Conservation (phyloP, 2,888 invertebrate genomes). For the Idaea dimidiata region DNA sequence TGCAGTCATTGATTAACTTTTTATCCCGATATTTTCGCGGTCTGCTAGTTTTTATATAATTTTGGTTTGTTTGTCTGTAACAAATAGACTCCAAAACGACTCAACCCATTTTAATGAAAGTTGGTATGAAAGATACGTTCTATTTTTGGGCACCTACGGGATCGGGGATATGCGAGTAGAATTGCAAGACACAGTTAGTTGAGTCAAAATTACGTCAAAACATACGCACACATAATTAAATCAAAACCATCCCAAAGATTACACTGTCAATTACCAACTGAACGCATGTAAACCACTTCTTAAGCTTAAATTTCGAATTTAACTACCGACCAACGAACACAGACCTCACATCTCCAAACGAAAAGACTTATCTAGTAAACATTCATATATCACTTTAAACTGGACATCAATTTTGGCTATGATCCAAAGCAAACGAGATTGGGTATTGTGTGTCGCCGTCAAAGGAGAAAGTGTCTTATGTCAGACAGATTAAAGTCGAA, state of each 20-base stretch:
- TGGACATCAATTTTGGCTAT: constrained; percentile 40
- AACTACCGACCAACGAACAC: constrained; percentile 7
- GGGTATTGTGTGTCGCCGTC: constrained; percentile 32
- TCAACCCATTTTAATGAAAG: no score
- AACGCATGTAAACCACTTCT: constrained; percentile 29
- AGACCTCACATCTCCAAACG: neutral
- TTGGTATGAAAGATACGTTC: no score
- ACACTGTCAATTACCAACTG: constrained; percentile 29
- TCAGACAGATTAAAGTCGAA: constrained; percentile 39
- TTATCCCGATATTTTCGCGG: no score
- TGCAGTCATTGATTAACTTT: no score
- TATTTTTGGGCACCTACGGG: no score
- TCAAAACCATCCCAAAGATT: constrained; percentile 26
- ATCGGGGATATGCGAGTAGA: no score
- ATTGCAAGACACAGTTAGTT: no score
- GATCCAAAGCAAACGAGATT: constrained; percentile 39
- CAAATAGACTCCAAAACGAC: no score
- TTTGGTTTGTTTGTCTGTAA: no score
- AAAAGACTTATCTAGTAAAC: constrained; percentile 14
- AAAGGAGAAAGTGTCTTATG: constrained; percentile 35
- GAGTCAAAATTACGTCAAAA: constrained; percentile 7
- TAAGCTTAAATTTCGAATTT: constrained; percentile 14
- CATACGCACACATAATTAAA: no score
- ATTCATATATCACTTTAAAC: constrained; percentile 28
- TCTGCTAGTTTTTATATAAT: no score